These are phyloP conservation scores for Parauchenoglanis ngamensis DNA, from an alignment of 2,797 vertebrate genomes.

Conservation along the genomic window DNA sequence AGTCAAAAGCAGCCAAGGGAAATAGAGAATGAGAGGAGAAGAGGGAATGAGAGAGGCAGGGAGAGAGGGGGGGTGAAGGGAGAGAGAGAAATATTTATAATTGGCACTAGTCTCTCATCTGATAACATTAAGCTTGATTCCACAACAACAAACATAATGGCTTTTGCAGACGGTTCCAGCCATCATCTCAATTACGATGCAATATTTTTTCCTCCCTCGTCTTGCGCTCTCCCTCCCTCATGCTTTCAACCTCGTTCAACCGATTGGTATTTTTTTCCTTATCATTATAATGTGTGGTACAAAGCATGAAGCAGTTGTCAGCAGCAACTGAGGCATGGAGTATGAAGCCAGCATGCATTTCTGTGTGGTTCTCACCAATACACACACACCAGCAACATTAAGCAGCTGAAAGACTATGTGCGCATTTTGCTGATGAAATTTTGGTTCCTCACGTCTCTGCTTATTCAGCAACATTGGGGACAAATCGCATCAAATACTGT, in stretches of 20 bases:
- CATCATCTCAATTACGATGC: conserved; percentile 54
- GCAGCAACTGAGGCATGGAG: conserved; percentile 40
- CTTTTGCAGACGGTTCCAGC: conserved; percentile 40
- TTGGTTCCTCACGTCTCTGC: conserved; percentile 14
- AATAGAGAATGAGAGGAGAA: conserved; percentile 35
- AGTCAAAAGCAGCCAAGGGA: conserved; percentile 49
- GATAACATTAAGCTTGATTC: conserved; percentile 58
- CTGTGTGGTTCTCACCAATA: conserved; percentile 47
- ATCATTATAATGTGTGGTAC: conserved; percentile 47
- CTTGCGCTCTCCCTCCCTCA: conserved; percentile 29
- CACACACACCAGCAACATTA: neutral
- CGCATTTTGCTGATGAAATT: conserved; percentile 50
- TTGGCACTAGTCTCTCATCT: conserved; percentile 56
- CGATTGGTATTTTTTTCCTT: conserved; percentile 42
- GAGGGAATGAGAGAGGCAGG: conserved; percentile 39
- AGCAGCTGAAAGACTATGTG: conserved; percentile 29
- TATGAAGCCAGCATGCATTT: conserved; percentile 31
- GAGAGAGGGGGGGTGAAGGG: conserved; percentile 9
- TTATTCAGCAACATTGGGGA: conserved; percentile 48
- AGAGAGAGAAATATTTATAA: conserved; percentile 55
- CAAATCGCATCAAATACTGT: conserved; percentile 50
- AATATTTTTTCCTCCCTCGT: conserved; percentile 40
- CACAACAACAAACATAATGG: conserved; percentile 62
- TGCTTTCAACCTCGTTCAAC: conserved; percentile 24
- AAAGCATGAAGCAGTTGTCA: conserved; percentile 54